Evolutionary conservation across 1,140 invertebrate species (phyloP).

Genomic region (Microvelia longipes): DNA sequence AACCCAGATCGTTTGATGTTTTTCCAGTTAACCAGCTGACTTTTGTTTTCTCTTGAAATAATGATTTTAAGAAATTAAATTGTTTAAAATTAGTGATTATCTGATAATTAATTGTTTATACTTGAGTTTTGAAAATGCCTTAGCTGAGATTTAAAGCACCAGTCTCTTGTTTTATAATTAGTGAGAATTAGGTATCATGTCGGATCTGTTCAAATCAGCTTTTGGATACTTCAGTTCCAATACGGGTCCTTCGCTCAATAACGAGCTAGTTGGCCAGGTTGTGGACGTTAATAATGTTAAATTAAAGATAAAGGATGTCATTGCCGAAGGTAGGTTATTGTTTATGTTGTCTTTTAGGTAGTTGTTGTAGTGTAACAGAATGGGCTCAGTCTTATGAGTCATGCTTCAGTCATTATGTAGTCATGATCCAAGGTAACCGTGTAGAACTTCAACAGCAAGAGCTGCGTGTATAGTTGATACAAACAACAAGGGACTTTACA

Average conservation of each 20-base stretch:
- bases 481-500: too few species aligned
- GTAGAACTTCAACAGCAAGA: too few species aligned
- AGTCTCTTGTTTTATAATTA: not conserved
- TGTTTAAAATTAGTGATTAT: not conserved
- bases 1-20: too few species aligned
- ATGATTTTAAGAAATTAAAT: not conserved
- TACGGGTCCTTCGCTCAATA: constrained; percentile 40
- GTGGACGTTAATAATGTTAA: constrained; percentile 80
- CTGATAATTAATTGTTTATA: not conserved
- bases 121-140: not conserved
- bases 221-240: constrained; percentile 60
- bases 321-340: constrained; percentile 68
- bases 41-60: not conserved
- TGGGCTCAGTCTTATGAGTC: too few species aligned
- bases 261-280: constrained; percentile 79
- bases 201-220: constrained; percentile 74
- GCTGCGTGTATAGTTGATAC: too few species aligned
- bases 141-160: not conserved
- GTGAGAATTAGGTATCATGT: constrained; percentile 38
- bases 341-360: too few species aligned
- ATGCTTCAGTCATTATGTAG: too few species aligned
- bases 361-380: too few species aligned
- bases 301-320: constrained; percentile 72
- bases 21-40: not conserved
- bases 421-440: too few species aligned